Conservation (phyloP, 2,797 vertebrate genomes). For the Glossophaga mutica region DNA sequence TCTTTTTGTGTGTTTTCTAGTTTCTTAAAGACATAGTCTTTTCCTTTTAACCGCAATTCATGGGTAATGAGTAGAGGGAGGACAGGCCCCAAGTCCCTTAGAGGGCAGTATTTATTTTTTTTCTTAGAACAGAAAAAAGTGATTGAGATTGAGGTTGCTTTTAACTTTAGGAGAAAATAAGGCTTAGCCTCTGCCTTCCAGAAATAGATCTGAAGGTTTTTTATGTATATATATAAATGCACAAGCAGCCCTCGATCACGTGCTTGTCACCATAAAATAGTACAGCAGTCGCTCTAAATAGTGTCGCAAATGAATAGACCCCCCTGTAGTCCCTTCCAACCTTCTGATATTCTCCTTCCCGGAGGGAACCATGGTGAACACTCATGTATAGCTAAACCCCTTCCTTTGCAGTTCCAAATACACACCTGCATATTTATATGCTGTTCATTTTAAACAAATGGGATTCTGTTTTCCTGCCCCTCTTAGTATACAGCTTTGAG, state of each 20-base stretch:
- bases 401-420: background rate
- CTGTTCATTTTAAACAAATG: background rate
- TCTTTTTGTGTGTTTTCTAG: background rate
- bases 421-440: background rate
- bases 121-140: background rate
- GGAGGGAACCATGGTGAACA: background rate
- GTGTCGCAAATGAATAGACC: background rate
- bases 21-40: background rate
- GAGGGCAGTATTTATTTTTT: background rate
- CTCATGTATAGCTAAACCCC: background rate
- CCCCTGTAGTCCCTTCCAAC: background rate
- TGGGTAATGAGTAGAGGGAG: background rate
- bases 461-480: background rate
- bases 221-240: background rate
- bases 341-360: background rate
- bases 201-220: background rate
- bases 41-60: background rate
- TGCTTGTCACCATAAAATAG: background rate
- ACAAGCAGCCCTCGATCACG: background rate
- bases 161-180: conserved; percentile 42
- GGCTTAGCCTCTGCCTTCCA: background rate
- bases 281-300: background rate
- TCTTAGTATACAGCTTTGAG: background rate
- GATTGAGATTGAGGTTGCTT: conserved; percentile 4
- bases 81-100: background rate